phyloP scores from a whole-genome alignment of 2,113 vertebrate species.

The Nanorana parkeri region DNA sequence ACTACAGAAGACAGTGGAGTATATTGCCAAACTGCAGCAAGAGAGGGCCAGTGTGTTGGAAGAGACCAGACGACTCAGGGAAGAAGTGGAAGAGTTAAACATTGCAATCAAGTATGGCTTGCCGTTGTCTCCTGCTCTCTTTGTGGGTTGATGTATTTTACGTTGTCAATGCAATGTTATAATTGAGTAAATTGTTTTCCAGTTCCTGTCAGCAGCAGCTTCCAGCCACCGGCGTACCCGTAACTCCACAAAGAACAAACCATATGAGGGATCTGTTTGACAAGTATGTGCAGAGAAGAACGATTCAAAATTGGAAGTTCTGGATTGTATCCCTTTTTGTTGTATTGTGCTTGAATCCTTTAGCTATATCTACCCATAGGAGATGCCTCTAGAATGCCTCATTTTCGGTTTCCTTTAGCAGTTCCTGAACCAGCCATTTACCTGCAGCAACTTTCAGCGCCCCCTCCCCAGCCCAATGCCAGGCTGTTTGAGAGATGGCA shows the following conservation, averaged over 20 bases:
- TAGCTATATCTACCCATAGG: too few relatives aligned
- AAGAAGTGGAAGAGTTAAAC: constrained; percentile 92
- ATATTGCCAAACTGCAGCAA: constrained; percentile 94
- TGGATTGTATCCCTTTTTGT: constrained; percentile 93
- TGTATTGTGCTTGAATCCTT: too few relatives aligned
- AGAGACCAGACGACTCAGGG: constrained; percentile 85
- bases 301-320: constrained; percentile 96
- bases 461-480: too few relatives aligned
- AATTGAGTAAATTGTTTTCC: constrained; percentile 41
- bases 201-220: constrained; percentile 92
- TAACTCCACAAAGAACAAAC: constrained; percentile 77
- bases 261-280: constrained; percentile 88
- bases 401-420: too few relatives aligned
- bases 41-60: constrained; percentile 90
- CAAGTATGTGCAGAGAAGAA: constrained; percentile 89
- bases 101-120: constrained; percentile 84
- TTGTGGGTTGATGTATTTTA: not conserved
- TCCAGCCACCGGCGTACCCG: constrained; percentile 88
- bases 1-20: constrained; percentile 92
- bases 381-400: too few relatives aligned
- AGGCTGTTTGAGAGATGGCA: too few relatives aligned
- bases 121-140: not conserved
- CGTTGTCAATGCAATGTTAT: not conserved
- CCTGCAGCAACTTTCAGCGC: too few relatives aligned
- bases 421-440: too few relatives aligned